Percentiles rank a stretch among this genome's conserved stretches.
These are phyloP conservation scores for Crotalus viridis DNA, from an alignment of 2,113 vertebrate species.

Conservation along the genomic window DNA sequence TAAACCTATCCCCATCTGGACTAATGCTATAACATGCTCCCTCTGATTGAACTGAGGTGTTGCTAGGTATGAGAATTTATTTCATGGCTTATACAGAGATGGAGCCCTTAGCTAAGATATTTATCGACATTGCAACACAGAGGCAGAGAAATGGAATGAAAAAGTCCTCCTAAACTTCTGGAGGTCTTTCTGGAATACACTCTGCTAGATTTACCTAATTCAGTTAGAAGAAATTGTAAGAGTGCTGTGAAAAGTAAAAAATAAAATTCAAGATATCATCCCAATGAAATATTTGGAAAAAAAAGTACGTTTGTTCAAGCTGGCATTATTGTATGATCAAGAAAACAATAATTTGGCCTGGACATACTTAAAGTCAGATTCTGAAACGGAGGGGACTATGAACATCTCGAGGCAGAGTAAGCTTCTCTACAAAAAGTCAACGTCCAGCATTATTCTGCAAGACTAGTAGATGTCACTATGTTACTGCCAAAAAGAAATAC, in stretches of 20 bases:
- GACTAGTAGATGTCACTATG: constrained; percentile 6
- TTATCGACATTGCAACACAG: constrained; percentile 43
- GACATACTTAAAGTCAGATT: background rate
- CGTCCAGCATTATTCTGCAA: background rate
- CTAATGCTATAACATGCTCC: constrained; percentile 58
- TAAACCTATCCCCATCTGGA: constrained; percentile 71
- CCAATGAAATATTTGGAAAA: background rate
- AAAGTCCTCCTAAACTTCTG: background rate
- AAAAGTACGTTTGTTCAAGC: background rate
- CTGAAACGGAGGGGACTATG: background rate
- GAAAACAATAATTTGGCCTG: background rate
- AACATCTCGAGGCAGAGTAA: background rate
- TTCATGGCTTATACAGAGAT: constrained; percentile 68
- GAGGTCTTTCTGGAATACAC: background rate
- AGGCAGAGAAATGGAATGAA: constrained; percentile 13
- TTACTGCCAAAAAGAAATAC: background rate
- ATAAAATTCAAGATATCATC: background rate
- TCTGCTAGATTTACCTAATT: background rate
- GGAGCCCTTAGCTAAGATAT: constrained; percentile 62
- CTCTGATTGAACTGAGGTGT: constrained; percentile 41
- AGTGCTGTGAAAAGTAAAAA: background rate
- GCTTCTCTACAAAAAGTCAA: constrained; percentile 8
- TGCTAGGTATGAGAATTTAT: constrained; percentile 38
- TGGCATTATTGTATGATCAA: background rate
- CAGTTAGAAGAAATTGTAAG: background rate